Conservation (phyloP, 2,888 invertebrate species). For the Parnassius apollo region DNA sequence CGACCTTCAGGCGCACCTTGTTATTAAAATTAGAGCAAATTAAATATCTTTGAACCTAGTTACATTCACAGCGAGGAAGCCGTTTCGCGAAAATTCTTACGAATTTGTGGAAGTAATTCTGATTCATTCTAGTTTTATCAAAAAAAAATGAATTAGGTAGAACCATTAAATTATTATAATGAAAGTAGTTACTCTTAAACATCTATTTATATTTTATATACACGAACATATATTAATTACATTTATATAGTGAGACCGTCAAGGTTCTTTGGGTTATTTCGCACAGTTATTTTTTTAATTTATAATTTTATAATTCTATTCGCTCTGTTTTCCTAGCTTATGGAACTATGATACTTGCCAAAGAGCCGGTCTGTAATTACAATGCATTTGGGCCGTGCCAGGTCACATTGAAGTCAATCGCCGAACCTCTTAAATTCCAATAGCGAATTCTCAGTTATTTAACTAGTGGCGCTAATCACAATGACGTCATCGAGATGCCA, state of each 20-base stretch:
- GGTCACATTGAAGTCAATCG: slow-evolving; percentile 38
- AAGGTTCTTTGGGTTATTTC: too few species aligned
- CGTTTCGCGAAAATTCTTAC: slow-evolving; percentile 12
- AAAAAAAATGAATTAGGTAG: too few species aligned
- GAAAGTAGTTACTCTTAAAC: too few species aligned
- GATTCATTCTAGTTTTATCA: too few species aligned
- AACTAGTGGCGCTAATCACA: slow-evolving; percentile 21
- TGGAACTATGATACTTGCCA: slow-evolving; percentile 28
- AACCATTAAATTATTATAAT: too few species aligned
- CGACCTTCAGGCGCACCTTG: slow-evolving; percentile 21
- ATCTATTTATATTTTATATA: too few species aligned
- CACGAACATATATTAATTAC: too few species aligned
- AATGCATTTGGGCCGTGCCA: slow-evolving; percentile 33
- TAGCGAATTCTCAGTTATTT: slow-evolving; percentile 11
- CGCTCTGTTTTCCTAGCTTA: neutral
- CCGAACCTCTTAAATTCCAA: slow-evolving; percentile 18
- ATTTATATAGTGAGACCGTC: too few species aligned
- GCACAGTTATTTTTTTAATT: too few species aligned
- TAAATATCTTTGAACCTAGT: slow-evolving; percentile 21
- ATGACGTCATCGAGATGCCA: neutral
- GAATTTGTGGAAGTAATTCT: too few species aligned
- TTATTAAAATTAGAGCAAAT: slow-evolving; percentile 28
- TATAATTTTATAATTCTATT: too few species aligned
- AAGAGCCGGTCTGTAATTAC: slow-evolving; percentile 44
- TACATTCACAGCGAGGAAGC: slow-evolving; percentile 17